Evolutionary conservation across 53 echinoderm and acorn worm species (phyloP), one percentile per base, ranked within the genome.

Genomic region (Holothuria leucospilota): DNA sequence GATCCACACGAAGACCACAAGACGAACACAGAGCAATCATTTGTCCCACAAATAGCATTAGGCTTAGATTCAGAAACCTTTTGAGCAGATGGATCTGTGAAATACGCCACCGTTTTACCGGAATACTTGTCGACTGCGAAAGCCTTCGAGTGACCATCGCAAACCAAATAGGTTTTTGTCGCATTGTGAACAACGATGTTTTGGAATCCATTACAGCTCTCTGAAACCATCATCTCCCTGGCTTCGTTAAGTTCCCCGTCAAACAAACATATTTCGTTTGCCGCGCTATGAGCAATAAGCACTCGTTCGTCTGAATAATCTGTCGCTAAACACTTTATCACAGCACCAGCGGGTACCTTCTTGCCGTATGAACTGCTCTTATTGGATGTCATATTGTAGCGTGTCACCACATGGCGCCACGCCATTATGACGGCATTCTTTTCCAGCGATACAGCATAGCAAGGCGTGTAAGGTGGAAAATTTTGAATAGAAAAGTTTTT

Each of bases 401-500:
- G 39, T 2, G 84, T 66, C 51, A 83, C 25, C 21, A 83, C 67
- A 67, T 83, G 84, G 26, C 52, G 65, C 39, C 84, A 83, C 15
- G 65, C 84, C 84, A 67, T 83, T 46, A 83, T 51, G 46, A 83
- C 23, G 51, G 67, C 26, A 23, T 52, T 52, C 49, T 83, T 83
- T 67, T 66, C 51, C 66, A 83, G 51, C 11, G 65, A 65, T 23
- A 41, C 41, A 0, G 68, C 84, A 46, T 66, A 83, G 27, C 84
- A 83, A 14, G 84, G 84, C 6, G 84, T 83, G 46, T 63, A 52
- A 6, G 67, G 84, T 12, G 84, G 84, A 66, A 64, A 83, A 24
- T 27, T 67, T 41, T 67, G 65, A 13, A 83, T 65, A 8, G 84
- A 83, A 83, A 83, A 83, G 65, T 64, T 83, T 52, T 65, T 83